phyloP scores from a whole-genome alignment of 2,888 invertebrate species.

The Tinea pellionella region DNA sequence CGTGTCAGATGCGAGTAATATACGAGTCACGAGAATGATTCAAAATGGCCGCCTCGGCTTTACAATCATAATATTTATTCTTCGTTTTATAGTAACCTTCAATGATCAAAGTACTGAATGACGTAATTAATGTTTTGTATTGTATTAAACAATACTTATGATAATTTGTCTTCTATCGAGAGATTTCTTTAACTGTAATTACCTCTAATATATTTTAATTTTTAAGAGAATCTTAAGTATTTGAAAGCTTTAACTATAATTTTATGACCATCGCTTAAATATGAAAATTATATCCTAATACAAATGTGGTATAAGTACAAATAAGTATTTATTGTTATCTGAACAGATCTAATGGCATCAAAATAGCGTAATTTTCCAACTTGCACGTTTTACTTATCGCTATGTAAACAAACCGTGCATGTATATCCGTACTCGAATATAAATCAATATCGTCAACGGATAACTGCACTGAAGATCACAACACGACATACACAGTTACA shows the following conservation, averaged over 20 bases:
- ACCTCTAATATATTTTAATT: constrained; percentile 17
- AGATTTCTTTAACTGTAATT: constrained; percentile 4
- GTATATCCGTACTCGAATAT: constrained; percentile 3
- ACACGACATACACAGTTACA: too few species aligned
- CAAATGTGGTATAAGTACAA: not conserved
- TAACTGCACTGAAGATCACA: not conserved
- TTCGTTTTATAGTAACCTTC: constrained; percentile 66
- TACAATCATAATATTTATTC: constrained; percentile 70
- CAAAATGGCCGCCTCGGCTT: constrained; percentile 66
- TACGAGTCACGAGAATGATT: constrained; percentile 43
- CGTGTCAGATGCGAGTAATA: constrained; percentile 65
- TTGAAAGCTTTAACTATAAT: constrained; percentile 39
- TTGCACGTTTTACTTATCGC: constrained; percentile 4
- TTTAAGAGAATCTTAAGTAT: constrained; percentile 28
- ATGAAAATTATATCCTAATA: constrained; percentile 5
- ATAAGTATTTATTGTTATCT: constrained; percentile 12
- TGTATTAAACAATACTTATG: constrained; percentile 6
- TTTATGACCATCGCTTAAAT: not conserved
- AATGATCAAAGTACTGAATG: constrained; percentile 65
- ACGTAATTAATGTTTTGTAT: constrained; percentile 45
- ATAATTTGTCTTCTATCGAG: constrained; percentile 1
- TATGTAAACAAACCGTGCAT: not conserved
- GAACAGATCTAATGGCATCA: not conserved
- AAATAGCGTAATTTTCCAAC: constrained; percentile 1
- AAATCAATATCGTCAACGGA: constrained; percentile 8